Conservation (phyloP, 1,140 invertebrate genomes). For the Eciton burchellii region DNA sequence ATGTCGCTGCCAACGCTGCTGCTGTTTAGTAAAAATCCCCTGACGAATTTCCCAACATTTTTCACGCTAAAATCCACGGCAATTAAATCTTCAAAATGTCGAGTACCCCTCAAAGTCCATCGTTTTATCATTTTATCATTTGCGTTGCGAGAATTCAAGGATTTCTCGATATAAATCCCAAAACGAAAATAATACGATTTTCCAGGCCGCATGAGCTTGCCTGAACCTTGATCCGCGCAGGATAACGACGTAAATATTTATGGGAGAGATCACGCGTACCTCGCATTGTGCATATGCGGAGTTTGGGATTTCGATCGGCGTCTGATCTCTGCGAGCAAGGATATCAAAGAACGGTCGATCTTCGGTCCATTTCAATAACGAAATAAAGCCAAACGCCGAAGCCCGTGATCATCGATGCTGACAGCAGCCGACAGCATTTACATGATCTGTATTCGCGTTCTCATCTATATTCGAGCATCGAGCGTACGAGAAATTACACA, state of each 20-base stretch:
- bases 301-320: neutral
- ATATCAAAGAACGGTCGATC: slow-evolving; percentile 10
- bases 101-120: neutral
- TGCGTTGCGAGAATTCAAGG: neutral
- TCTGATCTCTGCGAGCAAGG: neutral
- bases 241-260: slow-evolving; percentile 11
- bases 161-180: neutral
- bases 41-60: neutral
- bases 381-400: neutral
- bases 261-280: neutral
- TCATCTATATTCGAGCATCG: slow-evolving; percentile 20
- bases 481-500: neutral
- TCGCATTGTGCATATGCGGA: slow-evolving; percentile 21
- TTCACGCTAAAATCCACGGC: neutral
- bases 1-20: neutral
- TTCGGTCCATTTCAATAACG: slow-evolving; percentile 7
- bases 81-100: too few relatives aligned
- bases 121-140: too few relatives aligned
- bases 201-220: neutral
- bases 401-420: slow-evolving; percentile 19
- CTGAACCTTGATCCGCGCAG: neutral
- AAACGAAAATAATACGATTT: slow-evolving; percentile 26
- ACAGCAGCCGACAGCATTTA: slow-evolving; percentile 2
- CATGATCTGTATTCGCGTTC: neutral
- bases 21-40: slow-evolving; percentile 12